These are phyloP conservation scores for Sussaba pulchella DNA, from an alignment of 2,888 invertebrate species.

Conservation along the genomic window DNA sequence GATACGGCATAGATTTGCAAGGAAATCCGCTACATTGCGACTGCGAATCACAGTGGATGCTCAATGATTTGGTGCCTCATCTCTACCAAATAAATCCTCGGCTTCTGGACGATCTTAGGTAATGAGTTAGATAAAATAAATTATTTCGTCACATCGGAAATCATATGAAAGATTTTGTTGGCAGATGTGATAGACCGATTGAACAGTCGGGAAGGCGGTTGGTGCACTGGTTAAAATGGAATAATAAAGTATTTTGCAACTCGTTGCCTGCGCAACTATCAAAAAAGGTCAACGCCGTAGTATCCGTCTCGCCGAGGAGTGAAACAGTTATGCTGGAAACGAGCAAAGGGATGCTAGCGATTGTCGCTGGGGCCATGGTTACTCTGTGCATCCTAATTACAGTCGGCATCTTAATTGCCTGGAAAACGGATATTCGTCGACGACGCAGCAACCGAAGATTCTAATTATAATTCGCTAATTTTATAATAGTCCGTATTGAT, in stretches of 20 bases:
- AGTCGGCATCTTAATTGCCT: conserved; percentile 75
- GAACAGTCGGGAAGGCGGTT: conserved; percentile 85
- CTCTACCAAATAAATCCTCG: conserved; percentile 84
- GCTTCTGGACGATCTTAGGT: conserved; percentile 86
- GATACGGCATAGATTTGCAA: conserved; percentile 86
- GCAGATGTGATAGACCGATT: conserved; percentile 86
- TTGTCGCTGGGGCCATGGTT: conserved; percentile 70
- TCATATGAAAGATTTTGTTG: no score
- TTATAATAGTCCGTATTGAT: not conserved
- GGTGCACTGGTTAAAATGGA: conserved; percentile 88
- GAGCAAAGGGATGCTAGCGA: conserved; percentile 73
- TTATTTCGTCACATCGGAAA: no score
- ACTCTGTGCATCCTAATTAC: conserved; percentile 74
- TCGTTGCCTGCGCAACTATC: conserved; percentile 69
- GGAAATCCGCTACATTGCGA: conserved; percentile 88
- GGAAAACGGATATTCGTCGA: conserved; percentile 68
- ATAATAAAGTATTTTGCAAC: conserved; percentile 85
- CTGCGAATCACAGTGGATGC: conserved; percentile 87
- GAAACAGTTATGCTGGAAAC: conserved; percentile 71
- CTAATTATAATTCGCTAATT: conserved; percentile 62
- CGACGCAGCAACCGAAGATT: conserved; percentile 78
- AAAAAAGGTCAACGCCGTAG: conserved; percentile 68
- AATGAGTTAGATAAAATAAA: conserved; percentile 44
- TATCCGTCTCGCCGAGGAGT: conserved; percentile 52
- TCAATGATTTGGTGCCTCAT: conserved; percentile 85